Conservation (phyloP, 2,888 invertebrate species). For the Adela reaumurella region DNA sequence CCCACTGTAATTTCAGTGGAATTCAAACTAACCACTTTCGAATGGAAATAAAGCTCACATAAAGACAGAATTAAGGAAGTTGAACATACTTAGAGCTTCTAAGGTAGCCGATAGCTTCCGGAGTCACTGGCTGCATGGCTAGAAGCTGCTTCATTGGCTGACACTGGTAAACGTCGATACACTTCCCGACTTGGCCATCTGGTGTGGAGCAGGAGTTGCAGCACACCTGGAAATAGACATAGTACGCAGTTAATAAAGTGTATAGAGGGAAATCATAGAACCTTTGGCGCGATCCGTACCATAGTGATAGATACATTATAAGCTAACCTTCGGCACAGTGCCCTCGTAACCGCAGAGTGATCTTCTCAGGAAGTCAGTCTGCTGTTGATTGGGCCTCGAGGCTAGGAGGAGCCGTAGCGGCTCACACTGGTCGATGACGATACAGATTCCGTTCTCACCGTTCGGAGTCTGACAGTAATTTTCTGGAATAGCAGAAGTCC, state of each 20-base stretch:
- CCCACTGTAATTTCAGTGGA: no score
- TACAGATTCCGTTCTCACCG: conserved; percentile 29
- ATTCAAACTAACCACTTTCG: no score
- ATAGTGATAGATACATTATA: no score
- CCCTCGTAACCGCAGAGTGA: conserved; percentile 29
- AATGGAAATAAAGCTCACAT: no score
- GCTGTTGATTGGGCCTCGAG: conserved; percentile 17
- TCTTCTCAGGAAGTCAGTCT: conserved; percentile 31
- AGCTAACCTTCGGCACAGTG: conserved; percentile 23
- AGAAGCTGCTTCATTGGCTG: conserved; percentile 18
- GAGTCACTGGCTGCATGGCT: conserved; percentile 5
- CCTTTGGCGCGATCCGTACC: no score
- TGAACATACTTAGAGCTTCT: no score
- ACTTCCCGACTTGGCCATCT: conserved; percentile 21
- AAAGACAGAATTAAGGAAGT: no score
- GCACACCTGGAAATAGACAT: conserved; percentile 23
- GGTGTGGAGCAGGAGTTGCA: conserved; percentile 24
- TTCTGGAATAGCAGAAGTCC: conserved; percentile 5
- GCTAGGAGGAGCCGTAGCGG: conserved; percentile 14
- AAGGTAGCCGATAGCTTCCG: no score
- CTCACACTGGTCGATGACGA: conserved; percentile 30
- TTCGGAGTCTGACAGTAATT: conserved; percentile 31
- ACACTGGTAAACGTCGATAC: conserved; percentile 22
- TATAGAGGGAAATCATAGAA: no score
- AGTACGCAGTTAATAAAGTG: no score